Evolutionary conservation across 2,113 vertebrate genomes (phyloP), one percentile per base, ranked within the genome.

Genomic region (Indri indri): DNA sequence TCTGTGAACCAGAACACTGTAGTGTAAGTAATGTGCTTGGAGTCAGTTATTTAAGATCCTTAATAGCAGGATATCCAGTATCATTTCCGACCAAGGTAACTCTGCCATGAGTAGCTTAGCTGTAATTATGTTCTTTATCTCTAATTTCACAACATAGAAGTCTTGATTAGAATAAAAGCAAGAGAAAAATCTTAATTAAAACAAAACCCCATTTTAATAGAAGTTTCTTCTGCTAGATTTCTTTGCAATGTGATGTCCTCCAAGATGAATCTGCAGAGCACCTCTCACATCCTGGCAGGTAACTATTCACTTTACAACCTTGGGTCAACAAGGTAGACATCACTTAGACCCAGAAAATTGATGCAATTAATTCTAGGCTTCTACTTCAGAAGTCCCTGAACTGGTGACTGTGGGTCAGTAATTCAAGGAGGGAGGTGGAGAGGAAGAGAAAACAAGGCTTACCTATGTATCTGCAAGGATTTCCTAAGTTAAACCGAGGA

Each of bases 1-100:
- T 98, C 98, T 93, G 77, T 95, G 97, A 97, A 97, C 96, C 96
- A 98, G 98, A 98, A 97, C 95, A 95, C 95, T 97, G 95, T 97
- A 96, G 94, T 98, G 97, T 98, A 98, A 98, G 97, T 98, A 98
- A 98, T 97, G 95, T 91, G 63, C 94, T 98, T 94, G 76, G n/a
- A 98, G 91, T 98, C 96, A 97, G 92, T 98, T 98, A 96, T 98
- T 98, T 97, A 96, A 98, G 97, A 95, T 87, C 86, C 79, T 97
- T 97, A 97, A 98, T 97, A 98, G 70, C 81, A 94, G 76, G 32
- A 79, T 86, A 95, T 96, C 83, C 96, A 98, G 40, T 91, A 98
- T 27, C 92, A 97, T 97, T 98, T 97, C 92, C 70, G 76, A 54
- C 97, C 45, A 94, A 3, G 20, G 95, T 87, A 97, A 70, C 94